Percentiles rank a stretch among this genome's conserved stretches.
Evolutionary conservation across 1,140 invertebrate genomes (phyloP).

Genomic region (Drosophila fuyamai): DNA sequence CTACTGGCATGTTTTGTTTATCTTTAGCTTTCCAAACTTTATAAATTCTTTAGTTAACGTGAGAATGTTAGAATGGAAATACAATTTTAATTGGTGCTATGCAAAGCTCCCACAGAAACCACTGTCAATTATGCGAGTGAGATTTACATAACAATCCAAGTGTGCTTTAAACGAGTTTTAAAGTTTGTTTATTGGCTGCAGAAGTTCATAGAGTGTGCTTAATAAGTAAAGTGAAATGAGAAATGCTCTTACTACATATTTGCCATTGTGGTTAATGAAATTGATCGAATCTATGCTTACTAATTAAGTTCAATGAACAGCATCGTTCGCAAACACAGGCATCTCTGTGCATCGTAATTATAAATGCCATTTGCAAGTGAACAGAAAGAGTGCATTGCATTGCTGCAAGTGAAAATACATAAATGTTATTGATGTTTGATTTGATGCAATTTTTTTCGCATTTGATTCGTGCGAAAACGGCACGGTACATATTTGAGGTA

Average conservation of each 20-base stretch:
- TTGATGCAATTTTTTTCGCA: neutral
- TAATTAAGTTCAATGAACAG: slow-evolving; percentile 13
- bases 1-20: slow-evolving; percentile 4
- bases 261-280: slow-evolving; percentile 25
- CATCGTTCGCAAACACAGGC: neutral
- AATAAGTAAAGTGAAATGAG: neutral
- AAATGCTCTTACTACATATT: neutral
- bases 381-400: neutral
- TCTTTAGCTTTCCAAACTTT: slow-evolving; percentile 14
- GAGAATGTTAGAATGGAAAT: slow-evolving; percentile 29
- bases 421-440: slow-evolving; percentile 15
- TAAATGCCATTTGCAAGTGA: neutral
- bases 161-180: neutral
- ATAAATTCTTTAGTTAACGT: slow-evolving; percentile 14
- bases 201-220: neutral
- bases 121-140: slow-evolving; percentile 12
- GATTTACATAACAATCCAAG: slow-evolving; percentile 20
- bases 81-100: slow-evolving; percentile 48
- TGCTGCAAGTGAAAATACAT: slow-evolving; percentile 13
- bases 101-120: slow-evolving; percentile 30
- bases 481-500: neutral
- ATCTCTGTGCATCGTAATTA: slow-evolving; percentile 3
- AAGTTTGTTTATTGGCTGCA: neutral
- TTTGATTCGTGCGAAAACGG: slow-evolving; percentile 1
- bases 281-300: slow-evolving; percentile 5